A percentile compares a stretch with the other conserved stretches of the same genome.
Evolutionary conservation across 2,113 vertebrate species (phyloP).

Genomic region (Natator depressus): DNA sequence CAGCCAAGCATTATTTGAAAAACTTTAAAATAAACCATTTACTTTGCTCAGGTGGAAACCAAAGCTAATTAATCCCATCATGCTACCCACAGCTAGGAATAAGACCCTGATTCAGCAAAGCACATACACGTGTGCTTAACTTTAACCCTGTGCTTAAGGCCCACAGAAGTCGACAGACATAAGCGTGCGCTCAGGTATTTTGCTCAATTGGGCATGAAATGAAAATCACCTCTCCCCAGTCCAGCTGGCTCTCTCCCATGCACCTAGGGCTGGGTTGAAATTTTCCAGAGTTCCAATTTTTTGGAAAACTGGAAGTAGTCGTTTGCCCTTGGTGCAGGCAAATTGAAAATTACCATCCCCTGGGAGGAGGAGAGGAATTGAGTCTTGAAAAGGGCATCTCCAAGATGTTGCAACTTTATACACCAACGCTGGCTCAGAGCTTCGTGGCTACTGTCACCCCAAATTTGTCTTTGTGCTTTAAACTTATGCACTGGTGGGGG

Average conservation of each 20-base stretch:
- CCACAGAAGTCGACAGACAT: background rate
- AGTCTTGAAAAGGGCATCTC: background rate
- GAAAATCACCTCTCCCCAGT: background rate
- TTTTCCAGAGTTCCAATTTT: background rate
- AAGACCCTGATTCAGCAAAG: background rate
- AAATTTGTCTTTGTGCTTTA: background rate
- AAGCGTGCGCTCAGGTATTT: background rate
- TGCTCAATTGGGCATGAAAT: background rate
- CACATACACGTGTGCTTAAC: background rate
- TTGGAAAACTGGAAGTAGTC: background rate
- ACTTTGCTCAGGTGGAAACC: background rate
- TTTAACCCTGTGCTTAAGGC: background rate
- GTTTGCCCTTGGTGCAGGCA: background rate
- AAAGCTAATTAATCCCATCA: background rate
- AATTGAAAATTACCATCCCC: background rate
- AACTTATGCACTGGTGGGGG: background rate
- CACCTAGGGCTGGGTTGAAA: background rate
- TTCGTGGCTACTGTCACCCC: background rate
- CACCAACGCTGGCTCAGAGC: background rate
- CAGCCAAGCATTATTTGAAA: background rate
- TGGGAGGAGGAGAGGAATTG: background rate
- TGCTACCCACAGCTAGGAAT: background rate
- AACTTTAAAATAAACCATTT: background rate
- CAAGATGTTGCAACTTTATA: background rate
- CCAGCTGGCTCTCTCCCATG: background rate